These are phyloP conservation scores for Sebastes fasciatus DNA, from an alignment of 2,113 vertebrate genomes.

Conservation along the genomic window DNA sequence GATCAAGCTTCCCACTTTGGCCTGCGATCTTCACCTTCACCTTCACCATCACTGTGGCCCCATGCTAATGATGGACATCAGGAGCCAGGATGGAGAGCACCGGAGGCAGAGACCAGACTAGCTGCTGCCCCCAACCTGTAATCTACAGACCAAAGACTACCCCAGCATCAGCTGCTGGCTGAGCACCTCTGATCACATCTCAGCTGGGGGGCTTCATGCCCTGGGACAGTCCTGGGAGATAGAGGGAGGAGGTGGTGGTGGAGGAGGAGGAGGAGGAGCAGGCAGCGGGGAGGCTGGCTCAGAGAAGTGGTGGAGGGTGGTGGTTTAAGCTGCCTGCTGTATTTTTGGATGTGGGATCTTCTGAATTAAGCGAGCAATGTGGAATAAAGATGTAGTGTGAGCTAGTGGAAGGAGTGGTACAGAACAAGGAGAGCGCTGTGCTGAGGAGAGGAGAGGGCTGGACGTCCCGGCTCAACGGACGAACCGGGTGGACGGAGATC, in stretches of 20 bases:
- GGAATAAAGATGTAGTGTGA: conserved; percentile 89
- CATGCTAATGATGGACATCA: background rate
- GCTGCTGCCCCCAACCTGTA: conserved; percentile 24
- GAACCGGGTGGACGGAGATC: conserved; percentile 52
- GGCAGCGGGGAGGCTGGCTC: conserved; percentile 44
- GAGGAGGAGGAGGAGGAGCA: conserved; percentile 47
- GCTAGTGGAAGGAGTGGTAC: conserved; percentile 71
- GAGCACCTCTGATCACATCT: conserved; percentile 54
- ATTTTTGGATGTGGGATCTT: conserved; percentile 84
- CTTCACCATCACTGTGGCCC: conserved; percentile 18
- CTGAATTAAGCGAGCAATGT: conserved; percentile 79
- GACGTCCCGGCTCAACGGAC: conserved; percentile 66
- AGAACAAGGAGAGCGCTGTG: conserved; percentile 86
- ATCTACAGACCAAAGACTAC: conserved; percentile 35
- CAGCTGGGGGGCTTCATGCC: conserved; percentile 71
- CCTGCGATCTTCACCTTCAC: conserved; percentile 10
- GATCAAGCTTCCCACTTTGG: background rate
- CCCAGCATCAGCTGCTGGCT: conserved; percentile 60
- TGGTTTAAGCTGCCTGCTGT: conserved; percentile 64
- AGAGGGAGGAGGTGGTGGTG: conserved; percentile 44
- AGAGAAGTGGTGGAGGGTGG: conserved; percentile 51
- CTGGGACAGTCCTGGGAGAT: conserved; percentile 67
- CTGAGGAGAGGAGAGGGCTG: conserved; percentile 72
- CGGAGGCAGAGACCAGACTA: conserved; percentile 5
- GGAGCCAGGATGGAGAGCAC: conserved; percentile 46